phyloP scores from a whole-genome alignment of 2,113 vertebrate genomes.

The Ariopsis seemanni region DNA sequence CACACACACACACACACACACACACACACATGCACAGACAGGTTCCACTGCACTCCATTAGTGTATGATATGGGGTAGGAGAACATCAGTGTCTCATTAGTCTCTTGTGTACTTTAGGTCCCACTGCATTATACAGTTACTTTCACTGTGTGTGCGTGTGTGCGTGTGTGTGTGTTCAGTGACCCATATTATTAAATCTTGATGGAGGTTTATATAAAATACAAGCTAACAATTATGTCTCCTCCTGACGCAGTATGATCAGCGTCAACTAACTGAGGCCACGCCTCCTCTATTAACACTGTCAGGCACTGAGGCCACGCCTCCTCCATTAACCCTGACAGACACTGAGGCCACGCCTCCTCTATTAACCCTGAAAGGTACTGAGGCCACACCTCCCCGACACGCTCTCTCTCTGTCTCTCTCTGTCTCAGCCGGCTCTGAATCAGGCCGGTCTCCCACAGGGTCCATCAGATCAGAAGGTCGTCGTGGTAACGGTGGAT shows the following conservation, averaged over 20 bases:
- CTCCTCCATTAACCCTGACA: not conserved
- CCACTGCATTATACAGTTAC: too few species aligned
- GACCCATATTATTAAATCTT: not conserved
- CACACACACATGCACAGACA: not conserved
- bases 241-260: not conserved
- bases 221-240: not conserved
- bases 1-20: not conserved
- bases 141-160: not conserved
- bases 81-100: too few species aligned
- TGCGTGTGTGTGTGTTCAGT: slow-evolving; percentile 8
- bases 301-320: not conserved
- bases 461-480: slow-evolving; percentile 92
- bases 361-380: not conserved
- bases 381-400: not conserved
- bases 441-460: slow-evolving; percentile 84
- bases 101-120: too few species aligned
- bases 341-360: not conserved
- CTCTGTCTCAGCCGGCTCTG: slow-evolving; percentile 78
- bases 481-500: slow-evolving; percentile 87
- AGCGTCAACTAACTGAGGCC: not conserved
- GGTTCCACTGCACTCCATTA: too few species aligned
- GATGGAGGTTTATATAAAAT: not conserved
- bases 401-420: not conserved
- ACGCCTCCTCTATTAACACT: not conserved
- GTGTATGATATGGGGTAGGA: too few species aligned